Base-by-base conservation (phyloP, 1,140 invertebrate species). In the Thaumetopoea pityocampa region DNA sequence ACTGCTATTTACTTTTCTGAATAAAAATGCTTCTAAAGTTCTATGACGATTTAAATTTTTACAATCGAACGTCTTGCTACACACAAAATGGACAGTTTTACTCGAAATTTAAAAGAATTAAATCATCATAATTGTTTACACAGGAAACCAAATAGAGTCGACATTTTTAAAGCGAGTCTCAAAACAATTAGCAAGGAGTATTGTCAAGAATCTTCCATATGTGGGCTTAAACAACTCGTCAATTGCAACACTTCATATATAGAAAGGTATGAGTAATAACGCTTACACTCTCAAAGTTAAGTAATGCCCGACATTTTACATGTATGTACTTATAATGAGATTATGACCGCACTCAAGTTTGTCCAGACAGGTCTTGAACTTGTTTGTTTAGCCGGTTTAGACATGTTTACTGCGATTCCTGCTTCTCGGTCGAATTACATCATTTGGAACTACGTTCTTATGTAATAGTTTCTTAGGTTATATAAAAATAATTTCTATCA, bases 161-260 rank as follows among this genome's bases (percentile, higher is more conserved):
- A 64, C 10, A 56, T 42, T 6, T 42, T 79, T 3, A 72, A 67
- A 38, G 53, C 67, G 32, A 74, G 74, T 28, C 6, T 79, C 7
- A 79, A 65, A 42, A 51, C 50, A 1, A 51, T 83, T 15, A 69
- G 60, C 18, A 76, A 63, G 51, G 70, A 79, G 23, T 83, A 83
- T 59, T 83, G 79, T 30, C 52, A 59, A 7, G 74, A 83, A 36
- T 81, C 79, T 18, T 83, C 74, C 6, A 81, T 83, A 3, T 67
- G 66, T 43, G 79, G 79, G n/a, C 63, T 83, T 2, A 83, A 83
- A 28, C 72, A 83, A 49, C 55, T 83, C 2, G 77, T 81, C 12
- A 54, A 70, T 28, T 58, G 66, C 11, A 64, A 58, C 14, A 73
- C 68, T 22, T 43, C 76, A 10, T 65, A 51, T 15, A 51, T 71